These are phyloP conservation scores for Artibeus jamaicensis DNA, from an alignment of 2,797 vertebrate species.

Conservation along the genomic window DNA sequence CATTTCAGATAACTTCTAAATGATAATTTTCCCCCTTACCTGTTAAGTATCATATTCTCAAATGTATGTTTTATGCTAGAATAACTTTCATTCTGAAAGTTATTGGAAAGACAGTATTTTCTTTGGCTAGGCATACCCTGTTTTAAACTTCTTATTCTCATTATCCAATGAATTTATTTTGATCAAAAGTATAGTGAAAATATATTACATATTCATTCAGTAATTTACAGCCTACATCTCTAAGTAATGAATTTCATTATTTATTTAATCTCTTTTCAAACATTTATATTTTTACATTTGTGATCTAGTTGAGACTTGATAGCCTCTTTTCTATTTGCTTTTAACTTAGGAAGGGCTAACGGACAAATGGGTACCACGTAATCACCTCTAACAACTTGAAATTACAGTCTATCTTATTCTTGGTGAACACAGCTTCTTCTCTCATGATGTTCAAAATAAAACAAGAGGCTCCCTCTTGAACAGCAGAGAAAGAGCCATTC, in stretches of 20 bases:
- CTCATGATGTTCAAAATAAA: neutral
- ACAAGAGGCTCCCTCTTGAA: neutral
- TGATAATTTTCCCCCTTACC: neutral
- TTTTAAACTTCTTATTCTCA: neutral
- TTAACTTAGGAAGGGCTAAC: neutral
- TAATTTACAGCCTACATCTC: constrained; percentile 60
- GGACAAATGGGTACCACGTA: neutral
- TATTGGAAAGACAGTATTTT: constrained; percentile 66
- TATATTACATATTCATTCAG: constrained; percentile 8
- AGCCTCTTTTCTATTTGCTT: neutral
- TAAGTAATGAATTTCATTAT: constrained; percentile 39
- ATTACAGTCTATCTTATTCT: neutral
- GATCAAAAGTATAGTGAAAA: neutral
- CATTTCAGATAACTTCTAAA: neutral
- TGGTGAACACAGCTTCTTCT: neutral
- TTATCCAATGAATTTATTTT: neutral
- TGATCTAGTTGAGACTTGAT: neutral
- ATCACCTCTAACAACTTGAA: neutral
- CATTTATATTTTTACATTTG: constrained; percentile 35
- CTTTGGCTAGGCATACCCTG: constrained; percentile 23
- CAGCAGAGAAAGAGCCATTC: neutral
- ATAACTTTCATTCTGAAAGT: constrained; percentile 77
- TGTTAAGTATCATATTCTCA: constrained; percentile 72
- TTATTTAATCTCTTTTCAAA: constrained; percentile 40
- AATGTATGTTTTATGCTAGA: constrained; percentile 75